phyloP scores from a whole-genome alignment of 2,113 vertebrate genomes.

The Mastomys coucha region DNA sequence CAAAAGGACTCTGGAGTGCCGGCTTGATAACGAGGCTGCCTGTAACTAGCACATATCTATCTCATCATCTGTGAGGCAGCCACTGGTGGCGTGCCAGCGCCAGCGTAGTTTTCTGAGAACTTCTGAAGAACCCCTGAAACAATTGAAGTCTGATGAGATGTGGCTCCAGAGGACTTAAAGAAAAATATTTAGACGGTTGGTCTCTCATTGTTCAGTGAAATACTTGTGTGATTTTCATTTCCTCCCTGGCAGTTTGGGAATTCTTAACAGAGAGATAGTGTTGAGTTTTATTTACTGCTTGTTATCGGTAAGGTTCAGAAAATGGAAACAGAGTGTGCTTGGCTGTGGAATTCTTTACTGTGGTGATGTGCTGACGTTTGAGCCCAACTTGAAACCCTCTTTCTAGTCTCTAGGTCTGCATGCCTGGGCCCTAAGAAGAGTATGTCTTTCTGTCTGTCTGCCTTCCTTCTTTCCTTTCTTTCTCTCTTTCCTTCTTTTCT shows the following conservation, averaged over 20 bases:
- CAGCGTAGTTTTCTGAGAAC: constrained; percentile 25
- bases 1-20: background rate
- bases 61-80: background rate
- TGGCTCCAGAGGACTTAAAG: constrained; percentile 20
- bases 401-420: constrained; percentile 19
- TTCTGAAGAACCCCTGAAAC: constrained; percentile 38
- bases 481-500: background rate
- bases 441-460: background rate
- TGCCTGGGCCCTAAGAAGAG: background rate
- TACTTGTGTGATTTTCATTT: constrained; percentile 67
- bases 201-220: constrained; percentile 67
- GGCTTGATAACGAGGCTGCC: background rate
- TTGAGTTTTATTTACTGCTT: constrained; percentile 45
- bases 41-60: background rate
- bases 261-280: constrained; percentile 34
- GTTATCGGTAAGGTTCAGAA: background rate
- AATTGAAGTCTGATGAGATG: constrained; percentile 30
- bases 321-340: constrained; percentile 8
- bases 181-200: constrained; percentile 25
- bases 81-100: constrained; percentile 8
- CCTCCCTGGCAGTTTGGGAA: constrained; percentile 63
- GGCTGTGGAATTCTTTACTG: background rate
- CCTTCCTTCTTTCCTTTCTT: background rate
- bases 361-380: background rate
- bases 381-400: constrained; percentile 19